Base-by-base conservation (phyloP, 2,888 invertebrate genomes). In the Agonopterix subpropinquella region DNA sequence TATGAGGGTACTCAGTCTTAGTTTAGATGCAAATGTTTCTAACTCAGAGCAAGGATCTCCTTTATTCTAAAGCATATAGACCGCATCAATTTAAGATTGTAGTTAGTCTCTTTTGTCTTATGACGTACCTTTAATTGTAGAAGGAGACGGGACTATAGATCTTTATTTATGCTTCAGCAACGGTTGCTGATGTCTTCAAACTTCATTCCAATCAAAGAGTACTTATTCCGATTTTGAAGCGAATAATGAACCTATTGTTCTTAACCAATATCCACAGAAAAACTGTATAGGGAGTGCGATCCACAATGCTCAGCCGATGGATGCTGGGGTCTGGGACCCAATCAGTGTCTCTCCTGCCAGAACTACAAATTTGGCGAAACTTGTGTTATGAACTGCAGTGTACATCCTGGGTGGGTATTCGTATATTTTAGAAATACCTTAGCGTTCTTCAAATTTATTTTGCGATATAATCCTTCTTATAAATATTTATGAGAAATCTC, bases 261-360 rank as follows among this genome's bases (percentile, higher is more conserved):
- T 62, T 76, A 77, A 74, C 61, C 47, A 59, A 53, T 53, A 13
- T 55, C 77, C 77, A 62, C 87, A 95, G 94, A 89, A 62, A 89
- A 87, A 66, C 91, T 92, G 55, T 48, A 85, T 94, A 65, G 91
- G 95, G n/a, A n/a, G 18, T 99, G 98, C 77, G 94, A 97, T 73
- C 88, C 91, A 15, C 94, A 98, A 80, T 99, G 98, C 73, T 95
- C 95, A 1, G 73, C 86, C 3, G 95, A 96, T 60, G 98, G 99
- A 11, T 99, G 99, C 81, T 99, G 99, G 99, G 98, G 98, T 4
- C 92, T 94, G 0, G 97, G 96, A 10, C 90, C 95, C 0, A 92
- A 94, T 58, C 95, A 97, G 72, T 99, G 99, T 79, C 90, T 98
- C 11, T 93, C 94, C 48, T 99, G 99, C 80, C 92, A 92, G 61